phyloP scores from a whole-genome alignment of 2,888 invertebrate genomes.

The Stegana nigrithorax region DNA sequence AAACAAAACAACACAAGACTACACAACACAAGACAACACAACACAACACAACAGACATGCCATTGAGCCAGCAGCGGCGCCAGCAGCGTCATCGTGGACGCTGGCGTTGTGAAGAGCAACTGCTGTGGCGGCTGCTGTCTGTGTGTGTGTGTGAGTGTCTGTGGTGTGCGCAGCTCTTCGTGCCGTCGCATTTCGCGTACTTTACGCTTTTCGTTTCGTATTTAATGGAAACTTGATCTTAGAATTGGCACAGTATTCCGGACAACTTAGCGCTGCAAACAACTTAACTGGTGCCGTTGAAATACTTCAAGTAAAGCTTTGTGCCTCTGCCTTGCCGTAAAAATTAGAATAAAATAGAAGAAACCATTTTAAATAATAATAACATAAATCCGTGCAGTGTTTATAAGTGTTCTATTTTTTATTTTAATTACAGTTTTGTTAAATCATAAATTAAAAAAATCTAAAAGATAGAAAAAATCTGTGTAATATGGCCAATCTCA shows the following conservation, averaged over 20 bases:
- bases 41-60: no score
- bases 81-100: constrained; percentile 15
- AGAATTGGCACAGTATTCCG: constrained; percentile 69
- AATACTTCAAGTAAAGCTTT: constrained; percentile 49
- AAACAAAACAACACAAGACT: no score
- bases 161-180: constrained; percentile 3
- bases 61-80: constrained; percentile 24
- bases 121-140: constrained; percentile 29
- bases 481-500: constrained; percentile 58
- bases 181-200: constrained; percentile 36
- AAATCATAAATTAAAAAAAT: constrained; percentile 24
- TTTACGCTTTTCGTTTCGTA: constrained; percentile 51
- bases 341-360: constrained; percentile 23
- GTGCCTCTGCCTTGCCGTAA: no score
- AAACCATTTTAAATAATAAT: constrained; percentile 20
- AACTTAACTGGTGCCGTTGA: constrained; percentile 63
- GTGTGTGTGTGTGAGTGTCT: no score
- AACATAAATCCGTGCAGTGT: no score
- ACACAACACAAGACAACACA: no score
- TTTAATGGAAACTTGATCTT: constrained; percentile 66
- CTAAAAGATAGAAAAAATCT: constrained; percentile 22
- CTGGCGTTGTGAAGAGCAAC: constrained; percentile 23
- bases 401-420: constrained; percentile 28
- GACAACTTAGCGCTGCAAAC: constrained; percentile 63
- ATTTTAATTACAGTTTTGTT: constrained; percentile 42